A percentile compares a stretch with the other conserved stretches of the same genome.
These are phyloP conservation scores for Enteromius viviparus DNA, from an alignment of 2,797 vertebrate species.

Conservation along the genomic window DNA sequence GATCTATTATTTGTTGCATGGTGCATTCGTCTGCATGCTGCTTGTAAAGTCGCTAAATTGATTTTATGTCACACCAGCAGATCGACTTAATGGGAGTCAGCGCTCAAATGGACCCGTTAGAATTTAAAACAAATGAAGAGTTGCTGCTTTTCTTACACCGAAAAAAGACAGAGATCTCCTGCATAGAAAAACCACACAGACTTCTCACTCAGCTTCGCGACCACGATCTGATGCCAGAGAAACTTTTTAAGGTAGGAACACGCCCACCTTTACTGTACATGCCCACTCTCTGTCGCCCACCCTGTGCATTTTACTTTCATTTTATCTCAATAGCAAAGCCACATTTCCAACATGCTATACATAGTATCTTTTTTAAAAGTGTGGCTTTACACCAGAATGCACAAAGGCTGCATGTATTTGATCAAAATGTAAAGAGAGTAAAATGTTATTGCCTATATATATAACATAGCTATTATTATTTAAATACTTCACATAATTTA, in stretches of 20 bases:
- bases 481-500: background rate
- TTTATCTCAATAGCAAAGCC: background rate
- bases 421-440: background rate
- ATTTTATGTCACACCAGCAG: background rate
- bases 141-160: slow-evolving; percentile 66
- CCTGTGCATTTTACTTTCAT: background rate
- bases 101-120: slow-evolving; percentile 65
- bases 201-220: slow-evolving; percentile 73
- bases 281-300: background rate
- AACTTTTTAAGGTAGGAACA: slow-evolving; percentile 63
- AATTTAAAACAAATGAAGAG: slow-evolving; percentile 50
- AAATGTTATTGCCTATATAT: background rate
- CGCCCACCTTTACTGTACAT: background rate
- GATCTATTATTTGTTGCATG: background rate
- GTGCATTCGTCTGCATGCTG: background rate
- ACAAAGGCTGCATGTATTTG: background rate
- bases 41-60: background rate
- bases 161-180: slow-evolving; percentile 72
- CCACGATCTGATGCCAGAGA: slow-evolving; percentile 67
- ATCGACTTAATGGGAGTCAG: background rate
- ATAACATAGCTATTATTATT: background rate
- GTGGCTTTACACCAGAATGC: background rate
- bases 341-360: background rate
- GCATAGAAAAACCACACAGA: slow-evolving; percentile 65
- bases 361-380: background rate